phyloP scores from a whole-genome alignment of 1,140 invertebrate species.

The Parasteatoda tepidariorum region DNA sequence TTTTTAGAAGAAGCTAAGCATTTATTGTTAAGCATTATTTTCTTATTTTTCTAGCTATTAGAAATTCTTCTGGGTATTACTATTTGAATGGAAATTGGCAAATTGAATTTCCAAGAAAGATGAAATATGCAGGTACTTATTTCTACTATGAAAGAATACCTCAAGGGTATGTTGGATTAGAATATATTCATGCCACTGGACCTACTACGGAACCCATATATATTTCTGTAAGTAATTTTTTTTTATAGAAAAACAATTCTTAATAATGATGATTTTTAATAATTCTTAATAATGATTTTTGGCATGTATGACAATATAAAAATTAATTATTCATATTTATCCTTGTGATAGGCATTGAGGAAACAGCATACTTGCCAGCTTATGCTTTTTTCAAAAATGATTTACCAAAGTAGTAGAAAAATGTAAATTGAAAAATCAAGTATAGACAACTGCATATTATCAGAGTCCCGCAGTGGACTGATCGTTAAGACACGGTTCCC shows the following conservation, averaged over 20 bases:
- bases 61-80: slow-evolving; percentile 84
- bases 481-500: no score
- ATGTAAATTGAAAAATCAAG: no score
- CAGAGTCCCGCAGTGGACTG: no score
- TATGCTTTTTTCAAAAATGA: no score
- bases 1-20: background rate
- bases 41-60: slow-evolving; percentile 75
- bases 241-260: background rate
- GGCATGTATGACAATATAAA: no score
- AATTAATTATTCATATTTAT: background rate
- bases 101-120: slow-evolving; percentile 86
- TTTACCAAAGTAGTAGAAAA: no score
- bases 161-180: slow-evolving; percentile 82
- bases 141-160: slow-evolving; percentile 78
- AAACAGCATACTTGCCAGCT: no score
- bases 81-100: slow-evolving; percentile 95
- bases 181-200: slow-evolving; percentile 83
- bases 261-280: background rate
- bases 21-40: background rate
- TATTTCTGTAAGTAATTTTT: slow-evolving; percentile 76
- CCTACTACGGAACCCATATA: slow-evolving; percentile 89
- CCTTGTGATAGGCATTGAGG: no score
- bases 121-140: slow-evolving; percentile 82
- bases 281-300: background rate
- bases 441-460: no score